These are phyloP conservation scores for Drosophila greeni DNA, from an alignment of 2,888 invertebrate species.

Conservation along the genomic window DNA sequence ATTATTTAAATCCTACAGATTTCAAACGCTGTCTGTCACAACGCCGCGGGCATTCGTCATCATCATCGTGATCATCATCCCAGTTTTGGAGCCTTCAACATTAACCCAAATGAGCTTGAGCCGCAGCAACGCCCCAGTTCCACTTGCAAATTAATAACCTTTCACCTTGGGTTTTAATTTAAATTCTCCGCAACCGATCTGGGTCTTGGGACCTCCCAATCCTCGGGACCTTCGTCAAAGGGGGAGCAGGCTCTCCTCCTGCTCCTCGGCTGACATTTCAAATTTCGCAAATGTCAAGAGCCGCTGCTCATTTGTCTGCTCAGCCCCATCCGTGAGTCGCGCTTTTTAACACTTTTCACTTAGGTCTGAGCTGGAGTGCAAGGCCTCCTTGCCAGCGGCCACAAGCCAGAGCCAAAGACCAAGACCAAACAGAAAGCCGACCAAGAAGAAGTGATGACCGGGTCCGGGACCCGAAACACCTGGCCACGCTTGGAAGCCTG, in stretches of 20 bases:
- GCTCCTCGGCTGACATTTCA: slow-evolving; percentile 65
- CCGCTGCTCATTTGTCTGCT: slow-evolving; percentile 66
- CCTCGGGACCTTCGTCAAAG: slow-evolving; percentile 65
- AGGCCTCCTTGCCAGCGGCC: slow-evolving; percentile 43
- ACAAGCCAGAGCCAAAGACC: slow-evolving; percentile 33
- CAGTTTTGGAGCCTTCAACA: slow-evolving; percentile 47
- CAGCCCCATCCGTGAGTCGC: slow-evolving; percentile 49
- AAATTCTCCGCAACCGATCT: slow-evolving; percentile 59
- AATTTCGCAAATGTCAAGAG: slow-evolving; percentile 74
- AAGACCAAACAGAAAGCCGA: slow-evolving; percentile 56
- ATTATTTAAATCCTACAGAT: slow-evolving; percentile 27
- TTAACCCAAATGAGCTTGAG: slow-evolving; percentile 64
- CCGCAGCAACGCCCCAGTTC: slow-evolving; percentile 52
- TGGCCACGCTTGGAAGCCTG: slow-evolving; percentile 37
- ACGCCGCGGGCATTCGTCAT: slow-evolving; percentile 28
- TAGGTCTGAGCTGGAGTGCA: slow-evolving; percentile 36
- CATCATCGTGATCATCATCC: slow-evolving; percentile 26
- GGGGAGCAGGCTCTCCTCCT: slow-evolving; percentile 16
- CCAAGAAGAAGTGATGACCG: slow-evolving; percentile 45
- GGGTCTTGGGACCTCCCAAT: slow-evolving; percentile 15
- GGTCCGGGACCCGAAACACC: slow-evolving; percentile 29
- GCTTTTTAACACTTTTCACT: slow-evolving; percentile 74
- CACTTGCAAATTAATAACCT: slow-evolving; percentile 70
- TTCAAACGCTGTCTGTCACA: slow-evolving; percentile 22
- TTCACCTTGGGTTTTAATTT: slow-evolving; percentile 73